phyloP scores from a whole-genome alignment of 92 coral and sea anemone genomes.

The Parazoanthus atlanticus region DNA sequence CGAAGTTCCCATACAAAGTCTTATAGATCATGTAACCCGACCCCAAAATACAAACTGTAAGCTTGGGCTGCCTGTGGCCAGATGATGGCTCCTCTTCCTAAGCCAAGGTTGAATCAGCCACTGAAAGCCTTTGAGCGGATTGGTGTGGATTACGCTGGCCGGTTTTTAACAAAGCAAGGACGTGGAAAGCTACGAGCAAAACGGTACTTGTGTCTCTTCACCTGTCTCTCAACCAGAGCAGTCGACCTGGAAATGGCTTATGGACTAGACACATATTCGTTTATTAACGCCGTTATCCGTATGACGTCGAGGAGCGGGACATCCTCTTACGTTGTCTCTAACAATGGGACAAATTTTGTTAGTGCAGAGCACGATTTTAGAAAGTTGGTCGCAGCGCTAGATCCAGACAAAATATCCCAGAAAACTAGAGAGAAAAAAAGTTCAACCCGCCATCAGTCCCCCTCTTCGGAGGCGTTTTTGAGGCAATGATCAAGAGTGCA shows the following conservation, averaged over 20 bases:
- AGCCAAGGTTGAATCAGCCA: conserved; percentile 33
- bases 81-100: conserved; percentile 56
- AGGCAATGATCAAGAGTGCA: too few species aligned
- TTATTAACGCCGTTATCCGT: conserved; percentile 8
- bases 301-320: conserved; percentile 33
- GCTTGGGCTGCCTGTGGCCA: too few species aligned
- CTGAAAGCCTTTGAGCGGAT: conserved; percentile 53
- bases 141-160: conserved; percentile 53
- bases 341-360: conserved; percentile 29
- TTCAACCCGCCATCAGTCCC: too few species aligned
- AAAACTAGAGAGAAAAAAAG: too few species aligned
- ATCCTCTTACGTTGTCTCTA: conserved; percentile 7
- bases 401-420: conserved; percentile 60
- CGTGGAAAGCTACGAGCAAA: conserved; percentile 52
- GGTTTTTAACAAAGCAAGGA: conserved; percentile 62
- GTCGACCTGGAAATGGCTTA: conserved; percentile 47
- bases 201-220: conserved; percentile 62
- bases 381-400: conserved; percentile 7
- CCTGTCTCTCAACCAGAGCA: conserved; percentile 60
- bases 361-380: conserved; percentile 27
- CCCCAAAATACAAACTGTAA: too few species aligned
- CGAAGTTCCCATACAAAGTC: too few species aligned
- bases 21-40: too few species aligned
- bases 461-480: too few species aligned
- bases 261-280: too few species aligned